Evolutionary conservation across 2,888 invertebrate genomes (phyloP).

Genomic region (Notocelia uddmanniana): DNA sequence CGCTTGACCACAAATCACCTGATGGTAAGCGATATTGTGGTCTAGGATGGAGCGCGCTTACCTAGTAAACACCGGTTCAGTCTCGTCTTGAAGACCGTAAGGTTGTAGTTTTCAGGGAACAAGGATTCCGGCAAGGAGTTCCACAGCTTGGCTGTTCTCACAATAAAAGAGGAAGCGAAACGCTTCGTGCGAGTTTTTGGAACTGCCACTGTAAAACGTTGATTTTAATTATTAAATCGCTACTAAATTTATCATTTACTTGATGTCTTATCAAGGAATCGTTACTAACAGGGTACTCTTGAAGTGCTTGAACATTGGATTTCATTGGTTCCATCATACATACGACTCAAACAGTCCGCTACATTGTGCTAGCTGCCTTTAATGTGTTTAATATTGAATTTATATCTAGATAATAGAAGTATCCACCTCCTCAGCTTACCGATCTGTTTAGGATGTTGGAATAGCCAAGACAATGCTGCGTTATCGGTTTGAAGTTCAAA

Average conservation of each 20-base stretch:
- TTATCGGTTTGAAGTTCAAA: conserved; percentile 37
- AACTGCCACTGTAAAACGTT: no score
- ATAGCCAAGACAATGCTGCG: conserved; percentile 35
- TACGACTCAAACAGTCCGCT: conserved; percentile 18
- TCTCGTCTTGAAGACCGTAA: no score
- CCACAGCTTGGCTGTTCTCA: no score
- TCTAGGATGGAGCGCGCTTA: no score
- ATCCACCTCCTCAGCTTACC: conserved; percentile 27
- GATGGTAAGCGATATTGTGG: no score
- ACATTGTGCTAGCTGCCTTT: conserved; percentile 10
- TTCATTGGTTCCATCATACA: conserved; percentile 13
- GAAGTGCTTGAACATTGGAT: conserved; percentile 7
- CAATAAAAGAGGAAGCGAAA: no score
- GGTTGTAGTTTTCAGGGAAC: no score
- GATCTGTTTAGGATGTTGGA: conserved; percentile 33
- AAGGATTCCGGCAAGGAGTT: no score
- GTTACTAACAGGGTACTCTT: conserved; percentile 13
- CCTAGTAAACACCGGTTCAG: no score
- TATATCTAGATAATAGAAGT: conserved; percentile 9
- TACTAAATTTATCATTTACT: conserved; percentile 15
- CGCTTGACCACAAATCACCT: no score
- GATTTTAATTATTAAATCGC: conserved; percentile 13
- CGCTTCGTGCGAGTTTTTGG: no score
- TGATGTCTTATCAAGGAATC: conserved; percentile 6
- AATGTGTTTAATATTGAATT: conserved; percentile 27